phyloP scores from a whole-genome alignment of 2,888 invertebrate species.

The Isoperla grammatica region DNA sequence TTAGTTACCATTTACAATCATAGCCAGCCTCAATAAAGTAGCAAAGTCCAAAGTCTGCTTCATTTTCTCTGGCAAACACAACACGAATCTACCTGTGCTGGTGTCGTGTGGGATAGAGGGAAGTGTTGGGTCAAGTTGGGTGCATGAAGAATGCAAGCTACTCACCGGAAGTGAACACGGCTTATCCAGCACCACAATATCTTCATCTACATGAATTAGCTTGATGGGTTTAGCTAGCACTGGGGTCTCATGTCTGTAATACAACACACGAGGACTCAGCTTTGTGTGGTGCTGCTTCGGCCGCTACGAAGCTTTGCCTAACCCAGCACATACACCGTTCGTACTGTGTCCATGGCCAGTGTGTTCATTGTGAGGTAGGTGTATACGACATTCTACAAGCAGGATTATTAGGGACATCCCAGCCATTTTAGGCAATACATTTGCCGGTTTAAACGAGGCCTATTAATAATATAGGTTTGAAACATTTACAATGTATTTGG shows the following conservation, averaged over 20 bases:
- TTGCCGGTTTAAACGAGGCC: too few species aligned
- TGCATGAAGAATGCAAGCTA: constrained; percentile 38
- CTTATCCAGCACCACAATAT: constrained; percentile 84
- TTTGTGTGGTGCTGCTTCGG: constrained; percentile 5
- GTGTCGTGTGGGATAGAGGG: constrained; percentile 38
- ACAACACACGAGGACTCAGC: constrained; percentile 24
- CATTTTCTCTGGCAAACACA: background rate
- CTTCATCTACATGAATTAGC: constrained; percentile 77
- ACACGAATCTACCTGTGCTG: constrained; percentile 24
- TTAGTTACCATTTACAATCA: too few species aligned
- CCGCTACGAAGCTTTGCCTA: constrained; percentile 11
- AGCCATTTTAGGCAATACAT: too few species aligned
- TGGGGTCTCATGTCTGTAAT: constrained; percentile 78
- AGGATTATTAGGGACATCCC: background rate
- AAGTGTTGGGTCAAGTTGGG: constrained; percentile 42
- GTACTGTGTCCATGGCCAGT: background rate
- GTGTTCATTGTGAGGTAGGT: background rate
- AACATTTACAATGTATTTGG: too few species aligned
- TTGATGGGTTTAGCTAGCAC: constrained; percentile 73
- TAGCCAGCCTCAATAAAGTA: background rate
- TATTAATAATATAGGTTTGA: too few species aligned
- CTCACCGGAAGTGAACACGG: constrained; percentile 85
- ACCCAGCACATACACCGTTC: background rate
- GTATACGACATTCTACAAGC: background rate
- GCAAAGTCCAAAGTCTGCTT: background rate